Conservation (phyloP, 2,797 vertebrate genomes). For the Coilia nasus region DNA sequence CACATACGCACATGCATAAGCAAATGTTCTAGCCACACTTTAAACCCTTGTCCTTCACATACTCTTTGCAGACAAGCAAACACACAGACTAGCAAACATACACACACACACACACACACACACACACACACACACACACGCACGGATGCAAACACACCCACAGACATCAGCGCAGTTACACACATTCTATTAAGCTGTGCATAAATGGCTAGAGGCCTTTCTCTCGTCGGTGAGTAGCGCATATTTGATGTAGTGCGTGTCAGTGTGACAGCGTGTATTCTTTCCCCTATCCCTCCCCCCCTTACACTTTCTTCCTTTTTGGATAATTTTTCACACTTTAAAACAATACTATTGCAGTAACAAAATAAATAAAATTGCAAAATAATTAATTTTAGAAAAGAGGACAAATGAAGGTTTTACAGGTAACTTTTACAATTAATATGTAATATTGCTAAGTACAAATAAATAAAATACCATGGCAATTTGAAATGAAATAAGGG, state of each 20-base stretch:
- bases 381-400: too few species aligned
- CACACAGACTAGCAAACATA: not conserved
- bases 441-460: too few species aligned
- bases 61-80: not conserved
- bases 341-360: too few species aligned
- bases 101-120: slow-evolving; percentile 32
- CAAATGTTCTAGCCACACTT: not conserved
- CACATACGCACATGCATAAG: slow-evolving; percentile 22
- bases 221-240: not conserved
- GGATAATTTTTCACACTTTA: too few species aligned
- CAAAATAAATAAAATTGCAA: too few species aligned
- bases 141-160: slow-evolving; percentile 9
- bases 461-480: not conserved
- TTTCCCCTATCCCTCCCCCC: not conserved
- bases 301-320: too few species aligned
- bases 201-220: slow-evolving; percentile 10
- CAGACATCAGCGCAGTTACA: slow-evolving; percentile 10
- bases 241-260: not conserved
- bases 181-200: not conserved
- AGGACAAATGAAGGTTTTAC: too few species aligned
- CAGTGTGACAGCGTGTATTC: not conserved
- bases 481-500: not conserved
- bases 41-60: slow-evolving; percentile 9
- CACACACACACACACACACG: slow-evolving; percentile 34
- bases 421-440: too few species aligned